phyloP scores from a whole-genome alignment of 2,888 invertebrate species.

The Troides aeacus region DNA sequence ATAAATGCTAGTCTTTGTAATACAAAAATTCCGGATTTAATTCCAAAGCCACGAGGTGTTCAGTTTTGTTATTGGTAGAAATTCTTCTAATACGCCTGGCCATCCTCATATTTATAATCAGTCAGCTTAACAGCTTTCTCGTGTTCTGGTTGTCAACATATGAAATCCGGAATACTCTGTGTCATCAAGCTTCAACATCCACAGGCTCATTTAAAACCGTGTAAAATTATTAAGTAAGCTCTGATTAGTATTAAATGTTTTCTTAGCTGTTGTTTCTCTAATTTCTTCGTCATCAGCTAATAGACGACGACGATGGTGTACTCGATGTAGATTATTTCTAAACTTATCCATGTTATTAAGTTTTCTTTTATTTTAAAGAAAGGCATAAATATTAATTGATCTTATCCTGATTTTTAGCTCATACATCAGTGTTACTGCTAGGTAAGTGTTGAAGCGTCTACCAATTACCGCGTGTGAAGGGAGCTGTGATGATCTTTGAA shows the following conservation, averaged over 20 bases:
- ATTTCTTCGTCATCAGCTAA: too few relatives aligned
- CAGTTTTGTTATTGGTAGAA: background rate
- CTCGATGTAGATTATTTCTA: too few relatives aligned
- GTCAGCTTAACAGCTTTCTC: background rate
- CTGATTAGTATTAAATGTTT: too few relatives aligned
- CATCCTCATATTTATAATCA: background rate
- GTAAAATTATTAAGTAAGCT: too few relatives aligned
- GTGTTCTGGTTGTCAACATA: background rate
- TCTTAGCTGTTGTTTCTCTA: too few relatives aligned
- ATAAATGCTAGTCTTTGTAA: background rate
- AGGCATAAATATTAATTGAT: background rate
- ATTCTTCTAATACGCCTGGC: background rate
- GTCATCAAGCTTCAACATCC: too few relatives aligned
- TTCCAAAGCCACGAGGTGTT: background rate
- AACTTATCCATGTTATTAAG: too few relatives aligned
- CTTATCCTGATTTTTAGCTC: conserved; percentile 15
- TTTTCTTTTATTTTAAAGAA: too few relatives aligned
- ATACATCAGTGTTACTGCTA: conserved; percentile 34
- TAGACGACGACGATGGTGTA: too few relatives aligned
- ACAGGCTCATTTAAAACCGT: too few relatives aligned
- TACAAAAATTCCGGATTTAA: background rate
- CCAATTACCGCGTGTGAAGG: conserved; percentile 71
- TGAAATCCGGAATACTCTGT: background rate
- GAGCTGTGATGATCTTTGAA: conserved; percentile 64
- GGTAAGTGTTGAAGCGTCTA: conserved; percentile 57